These are phyloP conservation scores for Paedocypris micromegethes DNA, from an alignment of 2,797 vertebrate genomes.

Conservation along the genomic window DNA sequence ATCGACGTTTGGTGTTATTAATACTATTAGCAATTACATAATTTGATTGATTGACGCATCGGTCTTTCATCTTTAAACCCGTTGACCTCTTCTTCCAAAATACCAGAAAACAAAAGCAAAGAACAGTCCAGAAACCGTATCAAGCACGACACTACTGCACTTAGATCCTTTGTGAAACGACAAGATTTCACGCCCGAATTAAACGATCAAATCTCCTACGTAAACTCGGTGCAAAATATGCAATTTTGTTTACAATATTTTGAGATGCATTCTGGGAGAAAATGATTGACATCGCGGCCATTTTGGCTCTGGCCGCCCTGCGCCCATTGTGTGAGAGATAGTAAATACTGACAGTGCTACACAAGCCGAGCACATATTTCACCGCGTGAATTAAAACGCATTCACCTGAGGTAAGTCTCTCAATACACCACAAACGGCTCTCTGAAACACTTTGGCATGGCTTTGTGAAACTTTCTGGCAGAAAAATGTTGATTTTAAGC, in stretches of 20 bases:
- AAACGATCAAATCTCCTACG: too few species aligned
- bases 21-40: neutral
- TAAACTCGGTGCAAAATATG: neutral
- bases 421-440: conserved; percentile 18
- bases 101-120: conserved; percentile 11
- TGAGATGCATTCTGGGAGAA: conserved; percentile 69
- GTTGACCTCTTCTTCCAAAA: conserved; percentile 9
- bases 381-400: conserved; percentile 48
- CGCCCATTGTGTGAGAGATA: conserved; percentile 76
- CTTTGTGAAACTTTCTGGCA: conserved; percentile 41
- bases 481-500: conserved; percentile 41
- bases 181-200: too few species aligned
- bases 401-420: conserved; percentile 62
- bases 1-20: neutral
- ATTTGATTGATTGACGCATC: neutral
- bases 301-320: conserved; percentile 65
- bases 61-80: conserved; percentile 1
- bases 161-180: too few species aligned
- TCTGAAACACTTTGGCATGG: neutral
- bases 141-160: neutral
- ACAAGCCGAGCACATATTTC: conserved; percentile 64
- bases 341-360: conserved; percentile 73
- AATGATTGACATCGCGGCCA: conserved; percentile 74
- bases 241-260: conserved; percentile 56
- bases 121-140: neutral